These are phyloP conservation scores for Fukomys damarensis DNA, from an alignment of 2,113 vertebrate species.

Conservation along the genomic window DNA sequence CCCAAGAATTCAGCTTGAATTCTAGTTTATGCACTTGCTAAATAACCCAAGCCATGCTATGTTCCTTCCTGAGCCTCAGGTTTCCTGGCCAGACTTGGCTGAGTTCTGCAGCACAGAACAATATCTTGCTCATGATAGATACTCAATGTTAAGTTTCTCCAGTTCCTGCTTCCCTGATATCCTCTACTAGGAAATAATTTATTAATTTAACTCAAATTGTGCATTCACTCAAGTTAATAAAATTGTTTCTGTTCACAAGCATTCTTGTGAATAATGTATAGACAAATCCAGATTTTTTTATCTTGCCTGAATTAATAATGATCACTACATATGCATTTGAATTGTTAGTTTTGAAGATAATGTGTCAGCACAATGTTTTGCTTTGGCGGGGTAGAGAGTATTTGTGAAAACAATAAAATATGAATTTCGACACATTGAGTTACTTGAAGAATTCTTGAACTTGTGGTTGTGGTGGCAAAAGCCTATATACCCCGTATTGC, in stretches of 20 bases:
- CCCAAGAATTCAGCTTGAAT: neutral
- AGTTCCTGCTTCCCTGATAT: neutral
- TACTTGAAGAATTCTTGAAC: constrained; percentile 40
- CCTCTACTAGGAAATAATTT: constrained; percentile 30
- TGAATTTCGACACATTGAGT: constrained; percentile 34
- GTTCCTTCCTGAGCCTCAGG: neutral
- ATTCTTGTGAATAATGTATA: constrained; percentile 38
- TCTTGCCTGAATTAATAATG: neutral
- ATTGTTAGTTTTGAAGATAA: constrained; percentile 6
- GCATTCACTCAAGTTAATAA: neutral
- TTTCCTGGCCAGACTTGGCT: neutral
- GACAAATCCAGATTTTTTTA: neutral
- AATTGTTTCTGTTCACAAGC: constrained; percentile 18
- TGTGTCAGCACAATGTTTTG: neutral
- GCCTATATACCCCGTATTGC: neutral
- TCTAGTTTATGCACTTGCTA: neutral
- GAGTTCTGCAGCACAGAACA: neutral
- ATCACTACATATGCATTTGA: neutral
- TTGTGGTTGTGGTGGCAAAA: neutral
- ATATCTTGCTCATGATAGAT: neutral
- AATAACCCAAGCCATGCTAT: neutral
- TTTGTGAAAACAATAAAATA: constrained; percentile 32
- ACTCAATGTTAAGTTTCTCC: neutral
- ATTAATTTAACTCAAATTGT: constrained; percentile 7
- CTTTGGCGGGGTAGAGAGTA: neutral